Base-by-base conservation (phyloP, 2,797 vertebrate species). In the Poecilia velifera region DNA sequence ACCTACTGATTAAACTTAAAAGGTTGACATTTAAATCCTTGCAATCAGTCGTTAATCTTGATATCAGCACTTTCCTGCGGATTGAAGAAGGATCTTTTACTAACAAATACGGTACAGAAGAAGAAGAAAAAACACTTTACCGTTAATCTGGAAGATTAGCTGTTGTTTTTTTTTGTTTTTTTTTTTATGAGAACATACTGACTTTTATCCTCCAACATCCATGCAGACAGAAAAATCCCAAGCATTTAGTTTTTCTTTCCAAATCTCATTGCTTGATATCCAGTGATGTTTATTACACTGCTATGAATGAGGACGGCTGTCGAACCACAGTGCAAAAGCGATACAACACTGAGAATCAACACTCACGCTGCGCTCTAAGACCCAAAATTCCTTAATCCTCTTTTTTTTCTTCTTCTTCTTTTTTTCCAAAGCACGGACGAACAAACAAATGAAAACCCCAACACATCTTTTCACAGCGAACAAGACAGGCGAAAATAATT, bases 401-500 rank as follows among this genome's bases (percentile, higher is more conserved):
- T 22, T 22, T 10, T 2, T 16, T 36, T 53, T 39, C 36, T 39
- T 39, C 36, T 39, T 39, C 8, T 0, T 4, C 8, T 7, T 45
- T 51, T 53, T 53, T 3, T 25, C 20, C 14, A 53, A 22, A 59
- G 34, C 36, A 86, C 72, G 20, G 3, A 66, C 14, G 66, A 25
- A 49, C 18, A 64, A 66, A 66, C 14, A 53, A 6, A 71, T 3
- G 14, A 12, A 84, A 74, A 18, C 2, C 64, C 43, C 13, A 70
- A 28, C n/a, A 31, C 47, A 77, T 82, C 66, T 72, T 71, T 57
- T 53, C 49, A 43, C 66, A 76, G 72, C 82, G 36, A 79, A 22
- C 72, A 53, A 81, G 12, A 13, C 45, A 66, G 14, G 64, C 73
- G 77, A 78, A 84, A 80, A 85, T 74, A 55, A 84, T 78, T 78